Evolutionary conservation across 2,888 invertebrate species (phyloP), one percentile per base, ranked within the genome.

Genomic region (Anoplius nigerrimus): DNA sequence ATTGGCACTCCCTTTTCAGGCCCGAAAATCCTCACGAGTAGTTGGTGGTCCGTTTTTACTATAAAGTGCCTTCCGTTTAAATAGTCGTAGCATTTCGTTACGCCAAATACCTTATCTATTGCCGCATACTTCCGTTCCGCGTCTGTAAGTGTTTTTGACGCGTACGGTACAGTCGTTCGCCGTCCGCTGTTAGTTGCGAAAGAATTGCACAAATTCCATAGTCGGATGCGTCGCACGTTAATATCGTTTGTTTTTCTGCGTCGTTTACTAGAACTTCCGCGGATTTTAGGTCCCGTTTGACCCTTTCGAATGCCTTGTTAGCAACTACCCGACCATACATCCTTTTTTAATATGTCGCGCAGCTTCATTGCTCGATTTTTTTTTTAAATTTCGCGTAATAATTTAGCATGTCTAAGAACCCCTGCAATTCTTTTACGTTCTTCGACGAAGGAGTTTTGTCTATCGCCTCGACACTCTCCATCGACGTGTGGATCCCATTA

Each of bases 31-130:
- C 66, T 24, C 3, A 60, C 18, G 15, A 72, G 57, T 0, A 67
- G 62, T 13, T 51, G 45, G 27, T 69, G 69, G 22, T 74, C 75
- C 0, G 72, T 72, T 58, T 72, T 24, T 8, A 75, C 57, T 11
- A n/a, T n/a, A n/a, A n/a, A n/a, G n/a, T n/a, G n/a, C n/a, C n/a
- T n/a, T n/a, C n/a, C n/a, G n/a, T n/a, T n/a, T n/a, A n/a, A n/a
- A n/a, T n/a, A n/a, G n/a, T n/a, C n/a, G n/a, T n/a, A n/a, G n/a
- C n/a, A n/a, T n/a, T n/a, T n/a, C n/a, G n/a, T n/a, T n/a, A 69
- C 22, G 24, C 66, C 70, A 45, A 70, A 74, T 13, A 74, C 75
- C 5, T 68, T 60, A 22, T 74, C 72, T 3, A 72, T 24, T 6
- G 24, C 24, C 24, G 20, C n/a, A n/a, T n/a, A n/a, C n/a, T n/a